Base-by-base conservation (phyloP, 2,797 vertebrate species). In the Sebastolobus altivelis region DNA sequence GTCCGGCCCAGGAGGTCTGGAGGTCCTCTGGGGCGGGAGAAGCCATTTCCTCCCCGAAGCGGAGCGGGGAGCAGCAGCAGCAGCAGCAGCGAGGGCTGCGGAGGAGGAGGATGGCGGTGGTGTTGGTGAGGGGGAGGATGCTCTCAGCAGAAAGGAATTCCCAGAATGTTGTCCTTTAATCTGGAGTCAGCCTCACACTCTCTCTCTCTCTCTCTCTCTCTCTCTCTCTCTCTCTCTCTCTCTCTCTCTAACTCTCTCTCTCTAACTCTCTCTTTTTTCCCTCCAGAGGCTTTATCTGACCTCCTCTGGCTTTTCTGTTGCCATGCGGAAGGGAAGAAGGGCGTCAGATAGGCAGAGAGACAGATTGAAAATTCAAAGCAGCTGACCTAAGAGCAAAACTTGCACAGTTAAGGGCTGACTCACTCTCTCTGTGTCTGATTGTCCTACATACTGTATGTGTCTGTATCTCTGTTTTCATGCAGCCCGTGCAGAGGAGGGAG, bases 151-250 rank as follows among this genome's bases (percentile, higher is more conserved):
- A 85, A 95, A 96, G 96, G 97, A 98, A 98, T 97, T 96, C 95
- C 87, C 92, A 97, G 96, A 98, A 98, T 97, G 97, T 96, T 96
- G 96, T 96, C 96, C 95, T 97, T 97, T 97, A 96, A 97, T 97
- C 96, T 97, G 94, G 91, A 96, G 95, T 96, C 95, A 95, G 95
- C 95, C 96, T 95, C 94, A 93, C 95, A 92, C 87, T 80, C 84
- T 69, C 91, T 91, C 94, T 95, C 92, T 95, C 95, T 97, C 95
- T 95, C 93, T 92, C 82, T 60, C 77, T 88, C 84, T 58, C 78
- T 78, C 86, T 90, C 77, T 82, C 52, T 92, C 83, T 60, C 77
- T 89, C 40, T 43, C 40, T 43, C 86, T 60, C 85, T 89, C 82
- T 81, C 25, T 25, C 25, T 46, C 40, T 43, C 40, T 43, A n/a